Base-by-base conservation (phyloP, 1,140 invertebrate genomes). In the Asbolus verrucosus region DNA sequence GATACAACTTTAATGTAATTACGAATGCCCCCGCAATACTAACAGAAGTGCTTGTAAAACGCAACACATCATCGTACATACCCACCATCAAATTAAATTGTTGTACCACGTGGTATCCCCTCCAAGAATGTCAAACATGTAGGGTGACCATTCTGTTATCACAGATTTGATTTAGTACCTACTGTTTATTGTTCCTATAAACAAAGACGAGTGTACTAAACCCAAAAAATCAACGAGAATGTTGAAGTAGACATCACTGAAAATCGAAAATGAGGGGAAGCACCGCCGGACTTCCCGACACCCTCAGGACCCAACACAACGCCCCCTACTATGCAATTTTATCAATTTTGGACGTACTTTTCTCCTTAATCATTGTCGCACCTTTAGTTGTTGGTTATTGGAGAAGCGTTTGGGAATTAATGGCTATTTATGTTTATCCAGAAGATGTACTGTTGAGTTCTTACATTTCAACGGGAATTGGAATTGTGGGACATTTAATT, bases 321-420 rank as follows among this genome's bases (percentile, higher is more conserved):
- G 77, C 75, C 83, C 77, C 72, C 81, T 85, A 89, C 79, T 84
- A 88, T 72, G 82, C 84, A 1, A 81, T 91, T 3, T 83, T 93
- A 13, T 86, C 87, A 8, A 75, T 90, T 39, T 80, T 93, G 36
- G 93, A 95, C 79, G 84, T 85, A 8, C 74, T 91, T 9, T 86
- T 95, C 75, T 90, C 92, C 2, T 87, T 89, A 39, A 76, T 87
- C 0, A 83, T 95, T 6, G 87, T 93, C 3, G 89, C 91, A 0
- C 93, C 93, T 5, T 86, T 90, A 6, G 92, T 94, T 1, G 91
- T 95, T 5, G 87, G 88, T 41, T 95, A 94, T 78, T 95, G 93
- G 93, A 85, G 93, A 19, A 92, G 92, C 54, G 92, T 91, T 19
- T 95, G 92, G 92, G 86, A 88, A 38, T 85, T 95, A 11, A 89